Evolutionary conservation across 1,140 invertebrate genomes (phyloP), one percentile per base, ranked within the genome.

Genomic region (Yoshiicerus persimilis): DNA sequence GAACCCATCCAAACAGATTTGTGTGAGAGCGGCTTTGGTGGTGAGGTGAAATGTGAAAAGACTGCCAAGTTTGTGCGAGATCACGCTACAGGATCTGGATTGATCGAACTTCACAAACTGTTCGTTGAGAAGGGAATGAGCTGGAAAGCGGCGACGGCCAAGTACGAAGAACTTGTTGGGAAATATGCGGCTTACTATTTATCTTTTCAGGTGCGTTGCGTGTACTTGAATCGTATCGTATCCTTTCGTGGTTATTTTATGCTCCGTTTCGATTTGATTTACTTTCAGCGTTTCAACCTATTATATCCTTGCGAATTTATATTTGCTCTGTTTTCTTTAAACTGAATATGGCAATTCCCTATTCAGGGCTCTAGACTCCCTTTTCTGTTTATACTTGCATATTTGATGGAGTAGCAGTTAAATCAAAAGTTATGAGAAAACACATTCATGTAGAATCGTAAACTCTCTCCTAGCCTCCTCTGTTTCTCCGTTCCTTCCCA

Each of bases 81-180:
- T 91, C 97, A 98, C 93, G 97, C 97, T 3, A 97, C 97, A 2
- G 97, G 97, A 62, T 95, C 95, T 86, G 97, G 97, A 32, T 97
- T 96, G 75, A 98, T 97, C 27, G 97, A 98, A 92, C 93, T 99
- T 70, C 97, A 98, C 92, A 96, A 96, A 1, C 96, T 99, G 27
- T 95, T 96, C 36, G 97, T 99, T 1, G 98, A 99, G 93, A 93
- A 98, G 87, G 98, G 98, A 75, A 96, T 99, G 95, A 96, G 95
- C 47, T 99, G 97, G 97, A 94, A 96, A 39, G 95, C 97, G 90
- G 97, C 97, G 3, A 93, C 95, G 88, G 96, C 98, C 38, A 95
- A 97, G 92, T 94, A 92, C 91, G 92, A 92, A 9, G 92, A 94
- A 56, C 92, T 93, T 85, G 91, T 92, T 86, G 93, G 64, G 64